Conservation (phyloP, 37 sponge, comb jelly and placozoan species). For the Hormiphora californensis region DNA sequence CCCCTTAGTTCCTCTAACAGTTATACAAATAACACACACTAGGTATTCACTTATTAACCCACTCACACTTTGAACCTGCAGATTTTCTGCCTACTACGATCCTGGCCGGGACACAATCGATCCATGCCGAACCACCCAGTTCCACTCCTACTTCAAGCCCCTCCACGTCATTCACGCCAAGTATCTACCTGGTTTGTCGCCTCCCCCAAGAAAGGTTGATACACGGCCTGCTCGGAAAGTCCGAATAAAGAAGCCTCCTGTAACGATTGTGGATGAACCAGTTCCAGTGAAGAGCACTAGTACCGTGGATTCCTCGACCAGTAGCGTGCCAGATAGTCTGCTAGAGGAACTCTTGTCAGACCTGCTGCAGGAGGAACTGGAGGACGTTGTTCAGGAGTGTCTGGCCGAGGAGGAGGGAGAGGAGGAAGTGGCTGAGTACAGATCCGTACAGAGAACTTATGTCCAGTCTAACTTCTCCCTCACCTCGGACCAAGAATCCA, state of each 20-base stretch:
- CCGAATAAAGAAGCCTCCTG: too few species aligned
- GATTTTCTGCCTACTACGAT: conserved; percentile 42
- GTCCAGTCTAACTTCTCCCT: conserved; percentile 41
- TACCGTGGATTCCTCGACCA: neutral
- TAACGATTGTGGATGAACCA: too few species aligned
- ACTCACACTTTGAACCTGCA: neutral
- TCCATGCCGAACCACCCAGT: conserved; percentile 35
- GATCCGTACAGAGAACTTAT: too few species aligned
- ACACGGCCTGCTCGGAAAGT: too few species aligned
- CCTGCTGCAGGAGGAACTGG: neutral
- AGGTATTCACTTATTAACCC: neutral
- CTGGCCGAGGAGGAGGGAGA: neutral
- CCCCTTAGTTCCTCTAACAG: too few species aligned
- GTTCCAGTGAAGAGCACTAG: too few species aligned
- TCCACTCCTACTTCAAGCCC: conserved; percentile 49
- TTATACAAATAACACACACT: neutral
- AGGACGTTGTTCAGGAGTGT: neutral
- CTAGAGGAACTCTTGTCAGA: neutral
- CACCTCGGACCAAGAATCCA: neutral
- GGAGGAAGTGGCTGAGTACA: neutral
- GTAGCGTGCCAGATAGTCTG: neutral
- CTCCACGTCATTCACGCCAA: conserved; percentile 38
- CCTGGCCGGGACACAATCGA: conserved; percentile 40
- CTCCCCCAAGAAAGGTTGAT: neutral
- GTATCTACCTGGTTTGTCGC: neutral